Base-by-base conservation (phyloP, 2,888 invertebrate genomes). In the Andrena marginata region DNA sequence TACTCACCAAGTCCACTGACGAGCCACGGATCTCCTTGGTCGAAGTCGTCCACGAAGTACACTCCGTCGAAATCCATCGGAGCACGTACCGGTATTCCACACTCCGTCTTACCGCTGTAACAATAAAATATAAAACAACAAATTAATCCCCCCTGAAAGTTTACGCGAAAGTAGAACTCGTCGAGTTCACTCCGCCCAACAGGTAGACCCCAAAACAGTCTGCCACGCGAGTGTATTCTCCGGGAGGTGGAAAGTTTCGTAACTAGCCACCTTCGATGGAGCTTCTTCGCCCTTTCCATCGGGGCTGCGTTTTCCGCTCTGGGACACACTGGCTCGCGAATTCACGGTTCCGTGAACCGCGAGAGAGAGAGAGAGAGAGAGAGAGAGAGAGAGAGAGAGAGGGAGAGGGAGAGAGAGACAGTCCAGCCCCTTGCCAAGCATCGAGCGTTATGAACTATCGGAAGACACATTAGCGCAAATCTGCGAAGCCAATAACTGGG, bases 381-480 rank as follows among this genome's bases (percentile, higher is more conserved):
- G 51, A 54, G 73, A 33, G 26, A 48, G 8, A 16, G 26, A 33
- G 49, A 64, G 56, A 20, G n/a, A n/a, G n/a, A n/a, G n/a, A n/a
- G n/a, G 2, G 31, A 1, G 16, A 26, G 13, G 5, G 8, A 31
- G 7, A 8, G n/a, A 33, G 49, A 64, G 56, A 20, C 10, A 23
- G 23, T 20, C 59, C 69, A 51, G 35, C 64, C 76, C 62, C 70
- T 20, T 63, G 79, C 68, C 76, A 56, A 10, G 73, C 72, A 69
- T 48, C 65, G 73, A 77, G 82, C 88, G 81, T 90, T 91, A 91
- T 88, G 91, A 93, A 92, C 92, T 91, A 92, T 93, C 90, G 91
- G 92, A 91, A 91, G 93, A 92, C 91, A 91, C 91, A 93, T 93
- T 93, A 92, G 91, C 89, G 91, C 91, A 89, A 92, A 92, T 92